Evolutionary conservation across 1,140 invertebrate genomes (phyloP), one percentile per base, ranked within the genome.

Genomic region (Eumeta japonica): DNA sequence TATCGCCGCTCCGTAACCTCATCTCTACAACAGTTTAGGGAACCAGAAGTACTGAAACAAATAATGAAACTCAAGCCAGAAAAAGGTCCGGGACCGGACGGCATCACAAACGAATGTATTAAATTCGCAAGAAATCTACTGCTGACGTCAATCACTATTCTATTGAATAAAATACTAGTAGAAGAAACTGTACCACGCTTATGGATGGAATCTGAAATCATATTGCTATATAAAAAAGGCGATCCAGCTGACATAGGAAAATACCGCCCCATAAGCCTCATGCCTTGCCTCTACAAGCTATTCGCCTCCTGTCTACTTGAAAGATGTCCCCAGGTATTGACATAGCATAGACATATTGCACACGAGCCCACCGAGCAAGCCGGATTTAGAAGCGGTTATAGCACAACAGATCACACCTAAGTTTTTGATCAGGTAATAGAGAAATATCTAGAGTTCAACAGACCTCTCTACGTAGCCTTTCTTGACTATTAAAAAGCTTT

Each of bases 351-450:
- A n/a, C n/a, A n/a, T n/a, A n/a, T n/a, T 28, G 11, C 16, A 15
- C 28, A 48, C 27, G 57, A 62, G 46, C 51, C 59, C 5, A 46
- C 45, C 3, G 58, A 62, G 43, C 61, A 62, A 43, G 59, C 58
- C 2, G 57, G 61, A 3, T 67, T 67, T 31, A 41, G 61, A 44
- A 47, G 35, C 10, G 51, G 51, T 1, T 64, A 46, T 15, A 52
- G 50, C 35, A 56, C 54, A 15, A 30, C 38, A 12, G 49, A 55
- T 24, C 52, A 58, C 30, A 50, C 54, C 10, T 50, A 51, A 29
- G 44, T 46, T 0, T 39, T 57, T 1, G 43, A 52, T 7, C 43
- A 41, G 29, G 28, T 55, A 5, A 53, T 58, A 31, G 54, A 57
- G 29, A 50, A 2, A 45, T n/a, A n/a, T n/a, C n/a, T n/a, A n/a